Base-by-base conservation (phyloP, 1,140 invertebrate species). In the Drosophila kurseongensis region DNA sequence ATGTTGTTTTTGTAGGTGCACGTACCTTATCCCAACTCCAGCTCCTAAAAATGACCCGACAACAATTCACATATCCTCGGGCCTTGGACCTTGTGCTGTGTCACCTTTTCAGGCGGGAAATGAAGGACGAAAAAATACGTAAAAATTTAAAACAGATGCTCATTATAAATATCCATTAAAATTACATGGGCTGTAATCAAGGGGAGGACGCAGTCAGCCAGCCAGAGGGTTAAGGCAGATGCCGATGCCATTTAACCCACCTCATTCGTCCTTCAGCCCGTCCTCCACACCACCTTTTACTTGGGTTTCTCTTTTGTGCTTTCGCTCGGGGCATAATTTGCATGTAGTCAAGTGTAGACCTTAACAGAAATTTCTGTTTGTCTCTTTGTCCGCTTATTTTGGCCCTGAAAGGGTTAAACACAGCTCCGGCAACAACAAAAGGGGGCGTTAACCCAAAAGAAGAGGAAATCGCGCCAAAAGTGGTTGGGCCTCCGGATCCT, bases 101-200 rank as follows among this genome's bases (percentile, higher is more conserved):
- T 86, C 75, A 86, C 79, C 75, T 86, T 81, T 68, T 32, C 51
- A 38, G 74, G 55, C 52, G 45, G 58, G 16, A 50, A 40, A 40
- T 48, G 12, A 41, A 48, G 23, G 72, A 41, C 47, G 35, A 14
- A n/a, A 58, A 23, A 74, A 45, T 44, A 69, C 58, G 69, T 79
- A 61, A 79, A 88, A 71, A 50, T 79, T 88, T 76, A 76, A 75
- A 88, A 82, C 66, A 81, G 83, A 66, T 86, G 71, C 83, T 86
- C 82, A 86, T 86, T 86, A 86, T 86, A 82, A 85, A 89, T 88
- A 83, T 89, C 75, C 83, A 89, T 88, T 83, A 88, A 88, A 88
- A 88, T 88, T 79, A 89, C 73, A 88, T 71, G 83, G 78, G 54
- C 48, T 77, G 80, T 77, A 71, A 72, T 72, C 68, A 72, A 71